These are phyloP conservation scores for Acanthopagrus latus DNA, from an alignment of 2,797 vertebrate genomes.

Conservation along the genomic window DNA sequence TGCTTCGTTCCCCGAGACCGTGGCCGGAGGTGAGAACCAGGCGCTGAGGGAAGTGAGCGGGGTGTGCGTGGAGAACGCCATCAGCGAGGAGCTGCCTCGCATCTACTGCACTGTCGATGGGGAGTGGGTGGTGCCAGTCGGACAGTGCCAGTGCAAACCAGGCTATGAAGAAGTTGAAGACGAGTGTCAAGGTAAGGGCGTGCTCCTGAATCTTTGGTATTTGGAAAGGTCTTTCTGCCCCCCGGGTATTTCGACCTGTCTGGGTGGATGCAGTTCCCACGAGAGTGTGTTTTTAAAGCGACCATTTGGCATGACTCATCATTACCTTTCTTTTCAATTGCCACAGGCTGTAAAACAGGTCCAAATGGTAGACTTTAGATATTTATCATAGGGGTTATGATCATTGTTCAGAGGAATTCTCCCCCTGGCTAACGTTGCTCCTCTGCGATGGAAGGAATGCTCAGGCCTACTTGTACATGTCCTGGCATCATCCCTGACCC, in stretches of 20 bases:
- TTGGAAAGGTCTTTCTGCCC: conserved; percentile 26
- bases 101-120: conserved; percentile 94
- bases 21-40: conserved; percentile 90
- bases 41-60: conserved; percentile 89
- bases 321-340: conserved; percentile 46
- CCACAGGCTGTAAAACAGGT: conserved; percentile 50
- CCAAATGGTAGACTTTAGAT: conserved; percentile 36
- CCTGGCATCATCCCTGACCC: conserved; percentile 75
- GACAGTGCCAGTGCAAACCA: conserved; percentile 90
- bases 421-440: conserved; percentile 67
- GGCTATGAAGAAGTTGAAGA: conserved; percentile 88
- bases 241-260: conserved; percentile 5
- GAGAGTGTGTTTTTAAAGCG: conserved; percentile 1
- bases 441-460: conserved; percentile 79
- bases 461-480: conserved; percentile 68
- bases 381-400: conserved; percentile 70
- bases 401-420: conserved; percentile 77
- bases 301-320: conserved; percentile 15
- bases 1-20: conserved; percentile 91
- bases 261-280: conserved; percentile 21
- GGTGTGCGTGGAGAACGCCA: conserved; percentile 88
- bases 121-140: conserved; percentile 94
- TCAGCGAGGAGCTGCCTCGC: conserved; percentile 85
- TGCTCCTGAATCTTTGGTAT: conserved; percentile 20
- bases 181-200: conserved; percentile 88